Evolutionary conservation across 2,888 invertebrate genomes (phyloP), one percentile per base, ranked within the genome.

Genomic region (Automeris io): DNA sequence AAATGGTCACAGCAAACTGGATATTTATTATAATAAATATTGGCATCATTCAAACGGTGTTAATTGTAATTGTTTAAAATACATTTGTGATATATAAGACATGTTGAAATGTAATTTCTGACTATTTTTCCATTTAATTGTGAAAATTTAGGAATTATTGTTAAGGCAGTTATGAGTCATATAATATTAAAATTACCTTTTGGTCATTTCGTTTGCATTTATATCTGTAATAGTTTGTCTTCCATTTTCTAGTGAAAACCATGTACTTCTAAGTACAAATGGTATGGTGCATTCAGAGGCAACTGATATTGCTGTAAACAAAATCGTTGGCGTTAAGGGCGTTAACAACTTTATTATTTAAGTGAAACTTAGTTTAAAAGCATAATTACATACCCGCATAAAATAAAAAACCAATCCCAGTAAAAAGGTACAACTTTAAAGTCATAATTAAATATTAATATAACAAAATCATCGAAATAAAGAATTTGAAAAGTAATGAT

Each of bases 171-270:
- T 13, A 26, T 26, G 26, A 26, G 1, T 19, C 32, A 18, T 31
- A 31, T 18, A 7, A 33, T 11, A 19, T 18, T 11, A 18, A 19
- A 19, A 7, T 25, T 32, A 87, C 87, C 81, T 88, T 50, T 88
- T 88, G 5, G 92, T 90, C 94, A 96, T 95, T 26, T 90, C 89
- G 41, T 90, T 91, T 0, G 92, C 92, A 77, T 96, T 93, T 37
- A 97, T 91, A 63, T 93, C 92, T 0, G 95, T 96, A 33, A 92
- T 87, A 0, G 95, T 95, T 57, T 95, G 94, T 56, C 89, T 87
- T 6, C 95, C 95, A 81, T 91, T 91, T 88, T 97, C 96, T 89
- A 95, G 93, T 2, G 95, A 96, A 77, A 95, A 97, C 97, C 97
- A 97, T 21, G 94, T 90, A 42, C 96, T 96, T 57, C 95, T 89